Evolutionary conservation across 2,888 invertebrate genomes (phyloP), one percentile per base, ranked within the genome.

Genomic region (Tigriopus californicus): DNA sequence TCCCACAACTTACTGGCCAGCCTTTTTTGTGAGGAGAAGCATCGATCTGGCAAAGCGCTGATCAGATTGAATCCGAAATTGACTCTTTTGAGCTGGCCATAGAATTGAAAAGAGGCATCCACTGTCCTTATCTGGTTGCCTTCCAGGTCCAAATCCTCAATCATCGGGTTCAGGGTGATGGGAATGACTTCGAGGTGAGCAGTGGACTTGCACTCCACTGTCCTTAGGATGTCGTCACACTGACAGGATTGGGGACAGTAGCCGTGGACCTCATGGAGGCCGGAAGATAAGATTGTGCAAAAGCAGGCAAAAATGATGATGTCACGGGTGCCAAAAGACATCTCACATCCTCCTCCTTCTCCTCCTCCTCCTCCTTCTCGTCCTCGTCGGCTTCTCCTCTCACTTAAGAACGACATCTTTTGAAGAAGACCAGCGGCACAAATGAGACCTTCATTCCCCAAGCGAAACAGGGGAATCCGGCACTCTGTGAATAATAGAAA

Each of bases 101-200:
- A 54, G 41, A 54, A 54, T 18, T 54, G 54, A 41, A 54, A 54
- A 41, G 54, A 24, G 15, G 54, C 54, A 41, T 54, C 54, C n/a
- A 54, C 40, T 41, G 13, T 24, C 41, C 41, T 33, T 20, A 54
- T 44, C 44, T 15, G 44, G n/a, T 24, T 54, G n/a, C 54, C 41
- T 10, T 18, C 18, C 41, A 54, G 18, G 15, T 54, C 18, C n/a
- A 54, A n/a, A 2, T 54, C 54, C 2, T 18, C n/a, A 41, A 54
- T 40, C 15, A 18, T 41, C 11, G 54, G 54, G 22, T 54, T 54
- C 10, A 54, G 40, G 18, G 33, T 54, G 15, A 54, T 54, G 40
- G 54, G 54, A 41, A 54, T 41, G 40, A 54, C 41, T 11, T 54
- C 41, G 5, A 54, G 41, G 40, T 41, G 33, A n/a, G 54, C 24